Base-by-base conservation (phyloP, 2,113 vertebrate species). In the Trematocara macrostoma region DNA sequence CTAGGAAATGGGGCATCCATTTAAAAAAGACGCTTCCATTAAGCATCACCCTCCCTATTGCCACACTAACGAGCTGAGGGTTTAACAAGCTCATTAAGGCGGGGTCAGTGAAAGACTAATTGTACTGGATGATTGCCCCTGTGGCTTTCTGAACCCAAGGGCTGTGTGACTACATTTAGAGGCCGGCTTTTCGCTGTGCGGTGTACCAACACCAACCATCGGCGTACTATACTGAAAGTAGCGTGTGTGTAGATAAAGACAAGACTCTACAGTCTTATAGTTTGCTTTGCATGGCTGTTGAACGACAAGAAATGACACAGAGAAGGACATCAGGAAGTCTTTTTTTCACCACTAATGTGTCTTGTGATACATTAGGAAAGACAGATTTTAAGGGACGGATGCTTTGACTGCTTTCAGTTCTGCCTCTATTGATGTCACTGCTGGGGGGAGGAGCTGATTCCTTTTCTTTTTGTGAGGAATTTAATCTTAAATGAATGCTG, bases 61-160 rank as follows among this genome's bases (percentile, higher is more conserved):
- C 79, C 81, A 89, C 23, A 85, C 51, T 91, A 91, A 90, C 49
- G 81, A 91, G 84, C 74, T 53, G 59, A 91, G 85, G 88, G 81
- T 84, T 90, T 90, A 88, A 90, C 78, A 78, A 88, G 89, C 93
- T 93, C 89, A 92, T 94, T 92, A 93, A 85, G 89, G 86, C 34
- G 53, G 89, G 78, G 89, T 89, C 79, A 81, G 38, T 5, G 67
- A 53, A 8, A 85, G 81, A 79, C 78, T 94, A 93, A 93, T 93
- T 92, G 88, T 78, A 83, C 59, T 34, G 38, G 84, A 76, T 90
- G 88, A 93, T 93, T 89, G 87, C 89, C 90, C 88, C 87, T 45
- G 76, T 81, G 89, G 69, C 82, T 69, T 47, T 45, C 38, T 89
- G 87, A 90, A 81, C 89, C 91, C 87, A 90, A 53, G 87, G 87